phyloP scores from a whole-genome alignment of 2,888 invertebrate genomes.

The Lepidocyrtinus sp. region DNA sequence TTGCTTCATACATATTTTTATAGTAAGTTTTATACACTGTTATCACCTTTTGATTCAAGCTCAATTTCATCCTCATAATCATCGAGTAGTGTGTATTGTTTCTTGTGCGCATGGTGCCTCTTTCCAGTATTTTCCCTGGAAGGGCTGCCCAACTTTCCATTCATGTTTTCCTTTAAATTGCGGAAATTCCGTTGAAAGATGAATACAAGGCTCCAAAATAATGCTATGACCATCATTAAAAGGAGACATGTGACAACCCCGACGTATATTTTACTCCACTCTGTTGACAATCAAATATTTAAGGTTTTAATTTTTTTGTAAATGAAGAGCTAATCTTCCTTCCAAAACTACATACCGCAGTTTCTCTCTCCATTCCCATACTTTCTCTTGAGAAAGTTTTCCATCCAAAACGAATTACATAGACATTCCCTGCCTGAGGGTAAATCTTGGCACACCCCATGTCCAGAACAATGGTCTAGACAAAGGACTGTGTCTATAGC shows the following conservation, averaged over 20 bases:
- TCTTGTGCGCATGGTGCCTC: slow-evolving; percentile 59
- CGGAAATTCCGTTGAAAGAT: slow-evolving; percentile 74
- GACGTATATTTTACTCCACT: slow-evolving; percentile 95
- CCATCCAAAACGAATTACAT: slow-evolving; percentile 98
- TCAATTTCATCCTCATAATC: slow-evolving; percentile 75
- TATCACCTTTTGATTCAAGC: slow-evolving; percentile 77
- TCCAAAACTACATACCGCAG: slow-evolving; percentile 78
- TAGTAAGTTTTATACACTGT: slow-evolving; percentile 51
- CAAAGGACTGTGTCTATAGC: slow-evolving; percentile 88
- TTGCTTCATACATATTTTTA: slow-evolving; percentile 45
- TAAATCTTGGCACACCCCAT: slow-evolving; percentile 89
- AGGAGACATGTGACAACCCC: slow-evolving; percentile 80
- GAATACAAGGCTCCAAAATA: slow-evolving; percentile 79
- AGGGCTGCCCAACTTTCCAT: slow-evolving; percentile 42
- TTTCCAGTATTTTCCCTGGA: slow-evolving; percentile 58
- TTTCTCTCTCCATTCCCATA: slow-evolving; percentile 82
- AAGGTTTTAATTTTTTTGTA: slow-evolving; percentile 1
- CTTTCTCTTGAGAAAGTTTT: slow-evolving; percentile 81
- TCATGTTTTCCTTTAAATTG: slow-evolving; percentile 70
- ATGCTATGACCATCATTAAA: slow-evolving; percentile 77
- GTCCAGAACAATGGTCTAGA: slow-evolving; percentile 92
- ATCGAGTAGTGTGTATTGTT: slow-evolving; percentile 82
- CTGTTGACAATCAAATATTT: slow-evolving; percentile 74
- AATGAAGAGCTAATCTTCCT: background rate
- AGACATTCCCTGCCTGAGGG: slow-evolving; percentile 82